Percentiles rank a stretch among this genome's conserved stretches.
These are phyloP conservation scores for Caenorhabditis uteleia DNA, from an alignment of 2,888 invertebrate species.

Conservation along the genomic window DNA sequence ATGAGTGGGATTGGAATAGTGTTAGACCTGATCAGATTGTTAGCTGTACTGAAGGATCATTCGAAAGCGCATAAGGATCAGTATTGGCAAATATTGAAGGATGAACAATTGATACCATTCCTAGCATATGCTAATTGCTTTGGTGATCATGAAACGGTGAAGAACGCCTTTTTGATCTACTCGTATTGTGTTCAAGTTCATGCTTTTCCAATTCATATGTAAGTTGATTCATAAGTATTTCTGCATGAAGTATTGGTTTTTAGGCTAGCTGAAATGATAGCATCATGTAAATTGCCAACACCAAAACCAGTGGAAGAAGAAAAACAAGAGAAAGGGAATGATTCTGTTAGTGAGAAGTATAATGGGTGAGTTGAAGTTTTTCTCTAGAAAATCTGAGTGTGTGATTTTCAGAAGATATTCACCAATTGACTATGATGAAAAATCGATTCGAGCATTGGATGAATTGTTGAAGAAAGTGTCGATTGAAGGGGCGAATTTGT, in stretches of 20 bases:
- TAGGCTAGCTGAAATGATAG: slow-evolving; percentile 53
- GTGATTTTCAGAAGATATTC: not conserved
- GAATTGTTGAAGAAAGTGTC: slow-evolving; percentile 31
- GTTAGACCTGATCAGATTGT: slow-evolving; percentile 54
- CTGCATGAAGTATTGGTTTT: not conserved
- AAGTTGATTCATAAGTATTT: slow-evolving; percentile 4
- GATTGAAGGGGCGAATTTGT: slow-evolving; percentile 38
- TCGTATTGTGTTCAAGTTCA: slow-evolving; percentile 69
- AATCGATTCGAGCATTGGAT: slow-evolving; percentile 25
- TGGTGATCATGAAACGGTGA: slow-evolving; percentile 68
- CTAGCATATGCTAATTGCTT: slow-evolving; percentile 70
- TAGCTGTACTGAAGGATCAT: slow-evolving; percentile 64
- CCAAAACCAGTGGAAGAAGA: too few relatives aligned
- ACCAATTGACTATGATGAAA: slow-evolving; percentile 11
- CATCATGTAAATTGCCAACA: slow-evolving; percentile 49
- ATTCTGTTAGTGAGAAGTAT: too few relatives aligned
- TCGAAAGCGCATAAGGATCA: slow-evolving; percentile 66
- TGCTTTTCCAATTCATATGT: slow-evolving; percentile 70
- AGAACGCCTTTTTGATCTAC: slow-evolving; percentile 69
- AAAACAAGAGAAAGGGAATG: not conserved
- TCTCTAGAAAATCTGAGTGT: too few relatives aligned
- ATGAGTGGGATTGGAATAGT: slow-evolving; percentile 58
- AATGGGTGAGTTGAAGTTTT: too few relatives aligned
- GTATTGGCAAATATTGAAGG: slow-evolving; percentile 70
- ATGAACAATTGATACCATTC: slow-evolving; percentile 70